Base-by-base conservation (phyloP, 2,113 vertebrate genomes). In the Gnathonemus longibarbis region DNA sequence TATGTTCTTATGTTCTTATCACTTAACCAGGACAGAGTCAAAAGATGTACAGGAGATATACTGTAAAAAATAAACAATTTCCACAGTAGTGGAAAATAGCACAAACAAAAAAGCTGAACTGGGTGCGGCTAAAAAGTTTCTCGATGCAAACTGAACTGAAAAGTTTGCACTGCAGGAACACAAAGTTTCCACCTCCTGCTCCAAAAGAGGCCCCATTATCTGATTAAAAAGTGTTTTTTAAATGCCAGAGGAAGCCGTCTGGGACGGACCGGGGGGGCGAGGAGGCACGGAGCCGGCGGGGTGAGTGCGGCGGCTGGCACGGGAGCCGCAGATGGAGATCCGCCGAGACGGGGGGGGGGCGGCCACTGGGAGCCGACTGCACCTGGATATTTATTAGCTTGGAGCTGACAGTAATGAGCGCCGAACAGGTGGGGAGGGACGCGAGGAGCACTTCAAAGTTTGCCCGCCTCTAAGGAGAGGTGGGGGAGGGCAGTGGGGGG, bases 381-480 rank as follows among this genome's bases (percentile, higher is more conserved):
- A 95, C 95, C 95, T 96, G 96, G 95, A 95, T 96, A 96, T 96
- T 96, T 96, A 96, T 96, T 96, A 96, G 95, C 94, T 94, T 94
- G 92, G 83, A 93, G 91, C 66, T 94, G 95, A 96, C 95, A 95
- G 95, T 96, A 96, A 96, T 96, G 95, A 96, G 95, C 94, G 93
- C 91, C 92, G 95, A 96, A 96, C 95, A 96, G 96, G 96, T 96
- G 96, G 95, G 94, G 94, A 93, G 94, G 94, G 95, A 95, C 95
- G 94, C 93, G 93, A 94, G 95, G 93, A 95, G 95, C 94, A 91
- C 91, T 95, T 93, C 94, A 93, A 94, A 93, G 93, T 45, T 93
- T 94, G 94, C 93, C 93, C 93, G 91, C 92, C 94, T 93, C 92
- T 93, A 94, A 93, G 94, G 93, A 92, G 27, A 31, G 84, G 84